Percentiles rank a stretch among this genome's conserved stretches.
These are phyloP conservation scores for Thalpophila matura DNA, from an alignment of 2,888 invertebrate species.

Conservation along the genomic window DNA sequence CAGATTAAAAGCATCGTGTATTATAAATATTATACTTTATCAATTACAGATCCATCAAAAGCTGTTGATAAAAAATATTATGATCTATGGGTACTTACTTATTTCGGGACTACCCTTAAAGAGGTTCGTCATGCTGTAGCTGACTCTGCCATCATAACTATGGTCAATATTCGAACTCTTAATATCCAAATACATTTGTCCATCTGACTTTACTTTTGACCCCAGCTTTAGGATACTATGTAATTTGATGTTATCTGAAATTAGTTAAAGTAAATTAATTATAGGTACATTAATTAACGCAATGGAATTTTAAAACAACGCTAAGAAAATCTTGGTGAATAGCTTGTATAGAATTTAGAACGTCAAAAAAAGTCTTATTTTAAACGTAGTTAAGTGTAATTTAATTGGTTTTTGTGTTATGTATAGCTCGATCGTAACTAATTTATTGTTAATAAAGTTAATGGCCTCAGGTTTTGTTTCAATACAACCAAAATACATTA, in stretches of 20 bases:
- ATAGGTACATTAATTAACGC: constrained; percentile 6
- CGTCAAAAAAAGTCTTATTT: not conserved
- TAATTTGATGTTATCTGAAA: constrained; percentile 76
- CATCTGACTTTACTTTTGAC: constrained; percentile 61
- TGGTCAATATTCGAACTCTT: constrained; percentile 66
- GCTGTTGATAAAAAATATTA: too few relatives aligned
- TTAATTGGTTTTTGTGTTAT: too few relatives aligned
- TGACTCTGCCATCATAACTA: constrained; percentile 75
- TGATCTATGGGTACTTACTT: constrained; percentile 68
- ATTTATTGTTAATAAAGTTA: too few relatives aligned
- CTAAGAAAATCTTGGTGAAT: constrained; percentile 1
- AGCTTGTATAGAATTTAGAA: not conserved
- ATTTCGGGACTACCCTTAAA: constrained; percentile 76
- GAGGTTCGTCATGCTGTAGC: constrained; percentile 76
- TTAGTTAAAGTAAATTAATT: too few relatives aligned
- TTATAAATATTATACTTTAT: too few relatives aligned
- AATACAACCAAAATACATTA: too few relatives aligned
- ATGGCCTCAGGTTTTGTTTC: too few relatives aligned
- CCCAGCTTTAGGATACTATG: constrained; percentile 66
- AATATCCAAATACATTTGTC: constrained; percentile 70
- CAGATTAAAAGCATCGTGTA: too few relatives aligned
- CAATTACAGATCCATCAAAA: too few relatives aligned
- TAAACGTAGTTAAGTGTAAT: too few relatives aligned
- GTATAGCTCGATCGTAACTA: too few relatives aligned
- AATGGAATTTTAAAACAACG: constrained; percentile 1